phyloP scores from a whole-genome alignment of 2,113 vertebrate genomes.

The Ceyx cyanopectus region DNA sequence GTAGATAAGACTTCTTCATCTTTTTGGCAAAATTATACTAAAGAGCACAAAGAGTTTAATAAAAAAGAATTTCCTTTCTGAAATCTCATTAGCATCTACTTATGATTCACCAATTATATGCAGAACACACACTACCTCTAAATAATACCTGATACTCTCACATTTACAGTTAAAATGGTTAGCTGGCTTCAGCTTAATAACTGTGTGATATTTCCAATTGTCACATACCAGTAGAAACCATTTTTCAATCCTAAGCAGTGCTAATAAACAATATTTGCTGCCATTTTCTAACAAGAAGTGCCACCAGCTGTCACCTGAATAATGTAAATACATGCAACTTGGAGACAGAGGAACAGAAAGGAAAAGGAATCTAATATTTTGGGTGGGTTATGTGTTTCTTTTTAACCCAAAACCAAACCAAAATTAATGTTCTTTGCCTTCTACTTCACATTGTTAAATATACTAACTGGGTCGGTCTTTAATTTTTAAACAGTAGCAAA shows the following conservation, averaged over 20 bases:
- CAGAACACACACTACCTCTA: not conserved
- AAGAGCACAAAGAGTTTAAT: not conserved
- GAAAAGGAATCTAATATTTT: not conserved
- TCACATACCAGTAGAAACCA: not conserved
- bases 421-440: not conserved
- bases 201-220: not conserved
- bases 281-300: not conserved
- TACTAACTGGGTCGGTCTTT: not conserved
- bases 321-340: not conserved
- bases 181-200: not conserved
- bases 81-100: not conserved
- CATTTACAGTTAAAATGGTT: not conserved
- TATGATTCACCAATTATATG: not conserved
- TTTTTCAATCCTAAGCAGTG: not conserved
- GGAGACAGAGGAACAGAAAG: not conserved
- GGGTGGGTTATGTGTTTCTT: not conserved
- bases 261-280: not conserved
- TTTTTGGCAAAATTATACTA: not conserved
- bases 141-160: not conserved
- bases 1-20: not conserved
- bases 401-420: not conserved
- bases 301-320: not conserved
- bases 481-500: not conserved
- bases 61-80: not conserved
- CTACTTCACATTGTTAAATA: not conserved